phyloP scores from a whole-genome alignment of 92 coral and sea anemone species.

The Paramuricea clavata region DNA sequence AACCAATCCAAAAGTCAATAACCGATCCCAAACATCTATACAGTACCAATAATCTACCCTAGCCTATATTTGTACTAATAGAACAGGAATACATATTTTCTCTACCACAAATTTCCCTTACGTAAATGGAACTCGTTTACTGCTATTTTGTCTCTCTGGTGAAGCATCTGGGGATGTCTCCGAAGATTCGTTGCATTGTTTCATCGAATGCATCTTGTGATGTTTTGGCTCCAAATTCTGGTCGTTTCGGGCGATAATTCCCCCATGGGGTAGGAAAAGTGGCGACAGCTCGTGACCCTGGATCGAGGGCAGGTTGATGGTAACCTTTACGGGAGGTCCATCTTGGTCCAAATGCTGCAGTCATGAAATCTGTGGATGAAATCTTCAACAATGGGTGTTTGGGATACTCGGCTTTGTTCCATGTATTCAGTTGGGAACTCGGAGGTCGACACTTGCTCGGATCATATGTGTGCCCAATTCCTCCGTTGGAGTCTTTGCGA shows the following conservation, averaged over 20 bases:
- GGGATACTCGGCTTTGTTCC: conserved; percentile 55
- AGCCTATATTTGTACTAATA: too few relatives aligned
- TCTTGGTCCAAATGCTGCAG: conserved; percentile 59
- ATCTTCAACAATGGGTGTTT: conserved; percentile 50
- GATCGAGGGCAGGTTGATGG: conserved; percentile 67
- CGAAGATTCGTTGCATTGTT: conserved; percentile 56
- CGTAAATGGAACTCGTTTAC: too few relatives aligned
- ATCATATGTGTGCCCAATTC: conserved; percentile 55
- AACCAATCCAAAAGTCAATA: too few relatives aligned
- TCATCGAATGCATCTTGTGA: conserved; percentile 39
- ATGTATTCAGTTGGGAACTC: conserved; percentile 29
- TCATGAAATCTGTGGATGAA: conserved; percentile 56
- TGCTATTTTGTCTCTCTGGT: conserved; percentile 69
- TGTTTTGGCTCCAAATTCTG: conserved; percentile 33
- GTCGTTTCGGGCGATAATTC: conserved; percentile 23
- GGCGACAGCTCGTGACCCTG: conserved; percentile 59
- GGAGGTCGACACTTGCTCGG: conserved; percentile 61
- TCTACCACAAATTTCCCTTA: too few relatives aligned
- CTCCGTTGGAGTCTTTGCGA: conserved; percentile 33
- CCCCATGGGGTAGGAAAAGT: conserved; percentile 74
- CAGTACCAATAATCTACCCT: too few relatives aligned
- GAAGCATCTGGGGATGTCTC: conserved; percentile 53
- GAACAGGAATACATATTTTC: too few relatives aligned
- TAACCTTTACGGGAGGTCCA: conserved; percentile 69
- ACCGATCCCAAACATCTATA: too few relatives aligned